Base-by-base conservation (phyloP, 2,888 invertebrate species). In the Xiphydria camelus region DNA sequence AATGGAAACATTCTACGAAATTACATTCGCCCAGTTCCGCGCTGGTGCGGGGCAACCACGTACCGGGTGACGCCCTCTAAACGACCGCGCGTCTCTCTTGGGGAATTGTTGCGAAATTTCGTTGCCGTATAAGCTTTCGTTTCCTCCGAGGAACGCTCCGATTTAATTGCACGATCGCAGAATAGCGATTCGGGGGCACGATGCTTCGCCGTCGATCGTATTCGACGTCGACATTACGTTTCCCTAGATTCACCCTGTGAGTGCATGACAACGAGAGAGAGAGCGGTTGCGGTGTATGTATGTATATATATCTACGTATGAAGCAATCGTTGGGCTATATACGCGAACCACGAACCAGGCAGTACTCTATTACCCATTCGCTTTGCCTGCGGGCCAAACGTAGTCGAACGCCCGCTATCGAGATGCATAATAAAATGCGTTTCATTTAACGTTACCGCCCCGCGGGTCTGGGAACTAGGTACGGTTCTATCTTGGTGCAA, bases 1-100 rank as follows among this genome's bases (percentile, higher is more conserved):
- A 68, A 66, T 68, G 60, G 59, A 64, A 66, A 61, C 62, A 58
- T 68, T 68, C 62, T 55, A 56, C 66, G 63, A 64, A 68, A 70
- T 70, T 70, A 68, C 64, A 64, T 66, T 68, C 52, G 61, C 57
- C 53, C 14, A 48, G 55, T 51, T 61, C 46, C 33, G 34, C 41
- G 25, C 35, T 50, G 12, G 23, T 17, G 15, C 34, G 41, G 19
- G 18, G 31, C 43, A 49, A 45, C 49, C 43, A 41, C 47, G 43
- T 53, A 59, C 51, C 51, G 49, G 51, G 23, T 48, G 53, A 47
- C 53, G 38, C 45, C 37, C 18, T n/a, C 35, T 34, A 45, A 52
- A 48, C 29, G 29, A 29, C 29, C 14, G 29, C n/a, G n/a, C 29
- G 29, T 29, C 29, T 14, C 14, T 29, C 12, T 14, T 29, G 29